These are phyloP conservation scores for Alcedo quadribrachys DNA, from an alignment of 2,797 vertebrate genomes.

Conservation along the genomic window DNA sequence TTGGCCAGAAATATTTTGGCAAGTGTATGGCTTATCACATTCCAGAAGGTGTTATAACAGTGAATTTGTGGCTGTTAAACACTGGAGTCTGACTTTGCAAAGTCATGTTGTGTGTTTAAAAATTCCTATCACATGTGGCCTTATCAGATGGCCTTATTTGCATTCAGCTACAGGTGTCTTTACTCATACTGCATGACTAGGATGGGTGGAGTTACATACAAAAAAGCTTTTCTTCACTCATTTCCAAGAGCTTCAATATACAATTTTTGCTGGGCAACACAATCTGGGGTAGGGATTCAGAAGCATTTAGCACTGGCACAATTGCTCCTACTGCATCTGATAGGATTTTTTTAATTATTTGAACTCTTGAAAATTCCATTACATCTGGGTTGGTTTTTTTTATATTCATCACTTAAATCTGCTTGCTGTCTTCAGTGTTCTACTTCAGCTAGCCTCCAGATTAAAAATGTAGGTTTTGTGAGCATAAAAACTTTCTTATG, in stretches of 20 bases:
- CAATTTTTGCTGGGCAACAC: background rate
- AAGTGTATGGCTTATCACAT: background rate
- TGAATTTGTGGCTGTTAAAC: background rate
- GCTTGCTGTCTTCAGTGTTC: background rate
- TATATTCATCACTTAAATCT: background rate
- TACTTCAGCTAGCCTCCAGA: background rate
- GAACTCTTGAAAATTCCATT: background rate
- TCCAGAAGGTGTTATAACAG: background rate
- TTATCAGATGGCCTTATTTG: slow-evolving; percentile 51
- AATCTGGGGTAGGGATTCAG: background rate
- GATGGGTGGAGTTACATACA: slow-evolving; percentile 11
- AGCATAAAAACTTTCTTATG: background rate
- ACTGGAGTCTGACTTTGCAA: background rate
- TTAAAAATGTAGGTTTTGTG: background rate
- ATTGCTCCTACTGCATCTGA: background rate
- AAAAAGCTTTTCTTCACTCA: slow-evolving; percentile 17
- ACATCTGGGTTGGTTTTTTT: background rate
- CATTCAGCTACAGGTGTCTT: slow-evolving; percentile 54
- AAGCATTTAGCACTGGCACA: background rate
- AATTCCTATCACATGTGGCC: slow-evolving; percentile 6
- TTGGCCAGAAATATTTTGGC: background rate
- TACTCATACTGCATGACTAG: slow-evolving; percentile 40
- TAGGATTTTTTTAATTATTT: background rate
- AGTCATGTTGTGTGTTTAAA: background rate
- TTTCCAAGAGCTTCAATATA: background rate